Evolutionary conservation across 2,888 invertebrate species (phyloP).

Genomic region (Spisula subtruncata): DNA sequence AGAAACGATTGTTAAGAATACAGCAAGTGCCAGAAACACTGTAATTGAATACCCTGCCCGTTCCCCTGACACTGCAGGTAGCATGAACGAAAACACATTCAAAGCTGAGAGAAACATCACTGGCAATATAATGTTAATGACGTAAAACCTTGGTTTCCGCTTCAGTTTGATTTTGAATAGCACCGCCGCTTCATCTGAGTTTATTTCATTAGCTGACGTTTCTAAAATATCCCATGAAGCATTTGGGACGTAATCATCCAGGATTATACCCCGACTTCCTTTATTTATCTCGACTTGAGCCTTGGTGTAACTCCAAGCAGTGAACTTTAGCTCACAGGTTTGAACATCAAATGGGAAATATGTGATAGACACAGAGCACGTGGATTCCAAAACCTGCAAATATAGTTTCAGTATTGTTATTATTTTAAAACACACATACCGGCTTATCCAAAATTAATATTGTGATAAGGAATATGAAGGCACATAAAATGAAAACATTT

Average conservation of each 20-base stretch:
- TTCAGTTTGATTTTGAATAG: constrained; percentile 29
- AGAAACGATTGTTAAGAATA: constrained; percentile 45
- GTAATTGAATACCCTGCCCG: constrained; percentile 34
- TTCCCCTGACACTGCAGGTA: constrained; percentile 42
- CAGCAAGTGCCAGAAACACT: constrained; percentile 44
- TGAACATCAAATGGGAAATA: constrained; percentile 38
- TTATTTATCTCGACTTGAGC: neutral
- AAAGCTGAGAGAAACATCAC: constrained; percentile 38
- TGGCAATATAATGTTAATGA: constrained; percentile 39
- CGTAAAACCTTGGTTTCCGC: constrained; percentile 37
- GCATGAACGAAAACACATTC: constrained; percentile 34
- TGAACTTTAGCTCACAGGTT: constrained; percentile 23
- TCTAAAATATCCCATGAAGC: neutral
- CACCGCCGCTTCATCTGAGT: constrained; percentile 31
- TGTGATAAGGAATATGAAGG: too few relatives aligned
- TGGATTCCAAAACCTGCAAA: constrained; percentile 36
- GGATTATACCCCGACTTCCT: neutral
- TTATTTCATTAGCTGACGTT: constrained; percentile 5
- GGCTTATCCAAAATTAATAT: too few relatives aligned
- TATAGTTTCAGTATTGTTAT: neutral
- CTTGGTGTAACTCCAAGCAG: constrained; percentile 30
- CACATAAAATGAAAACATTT: neutral
- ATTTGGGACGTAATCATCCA: constrained; percentile 24
- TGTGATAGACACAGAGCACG: constrained; percentile 28
- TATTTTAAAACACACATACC: neutral